phyloP scores from a whole-genome alignment of 2,888 invertebrate species.

The Sialis lutaria region DNA sequence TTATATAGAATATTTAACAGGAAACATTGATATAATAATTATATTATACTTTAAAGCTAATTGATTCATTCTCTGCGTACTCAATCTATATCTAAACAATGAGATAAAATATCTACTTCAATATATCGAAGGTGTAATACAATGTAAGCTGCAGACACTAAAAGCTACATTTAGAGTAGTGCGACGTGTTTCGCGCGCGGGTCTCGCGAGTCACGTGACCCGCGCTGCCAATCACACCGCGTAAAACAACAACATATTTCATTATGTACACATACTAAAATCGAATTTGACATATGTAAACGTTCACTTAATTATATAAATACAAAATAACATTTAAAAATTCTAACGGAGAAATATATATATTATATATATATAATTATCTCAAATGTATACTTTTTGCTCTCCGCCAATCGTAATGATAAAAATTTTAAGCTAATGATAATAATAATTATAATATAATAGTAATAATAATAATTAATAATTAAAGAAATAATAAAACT shows the following conservation, averaged over 20 bases:
- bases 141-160: conserved; percentile 5
- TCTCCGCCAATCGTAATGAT: conserved; percentile 10
- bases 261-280: not conserved
- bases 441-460: too few species aligned
- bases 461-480: conserved; percentile 1
- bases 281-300: not conserved
- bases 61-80: not conserved
- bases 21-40: conserved; percentile 29
- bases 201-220: not conserved
- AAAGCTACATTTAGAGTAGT: conserved; percentile 2
- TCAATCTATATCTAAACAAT: conserved; percentile 3
- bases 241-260: not conserved
- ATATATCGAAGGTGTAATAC: conserved; percentile 3
- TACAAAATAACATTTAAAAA: not conserved
- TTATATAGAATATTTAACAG: conserved; percentile 20
- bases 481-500: conserved; percentile 14
- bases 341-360: not conserved
- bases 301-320: not conserved
- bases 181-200: not conserved
- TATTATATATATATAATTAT: conserved; percentile 12
- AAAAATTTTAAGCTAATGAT: conserved; percentile 5
- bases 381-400: conserved; percentile 10
- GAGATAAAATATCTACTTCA: conserved; percentile 1
- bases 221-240: not conserved
- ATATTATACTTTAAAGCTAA: conserved; percentile 1